Base-by-base conservation (phyloP, 2,888 invertebrate species). In the Sepiola atlantica region DNA sequence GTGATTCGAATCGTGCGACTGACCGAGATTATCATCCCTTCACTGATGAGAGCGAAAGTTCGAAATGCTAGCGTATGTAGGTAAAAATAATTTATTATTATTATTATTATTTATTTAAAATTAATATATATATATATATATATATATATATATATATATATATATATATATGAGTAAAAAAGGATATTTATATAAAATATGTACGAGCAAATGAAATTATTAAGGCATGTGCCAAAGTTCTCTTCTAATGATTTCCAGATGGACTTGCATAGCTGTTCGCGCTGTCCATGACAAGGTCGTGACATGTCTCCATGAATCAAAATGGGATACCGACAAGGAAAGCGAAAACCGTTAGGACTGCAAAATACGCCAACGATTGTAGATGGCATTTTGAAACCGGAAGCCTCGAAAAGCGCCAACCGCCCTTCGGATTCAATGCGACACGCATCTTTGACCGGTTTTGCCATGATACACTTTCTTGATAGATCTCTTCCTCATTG, bases 301-400 rank as follows among this genome's bases (percentile, higher is more conserved):
- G 77, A 77, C 14, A 77, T 77, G 77, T 77, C 77, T 77, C n/a
- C n/a, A 77, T 77, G 77, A 77, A 77, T 77, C 77, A 77, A 77
- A 77, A 77, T 16, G 77, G n/a, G 14, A 77, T n/a, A 77, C n/a
- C 77, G 77, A 77, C 32, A 12, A 32, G 77, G 77, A 77, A 77
- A 77, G 77, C 32, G 32, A n/a, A 77, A 77, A 77, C 77, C 77
- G 77, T 77, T n/a, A n/a, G 28, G 28, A 12, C 77, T 77, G n/a
- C n/a, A 77, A n/a, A 77, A 77, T 32, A 18, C 77, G 16, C 16
- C 77, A 32, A n/a, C 77, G 77, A 77, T 77, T n/a, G 77, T 77
- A 77, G 77, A 77, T 77, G 77, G 77, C n/a, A 77, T 77, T 77
- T 77, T 77, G 77, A 77, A 77, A 77, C n/a, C 77, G 77, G 77